A percentile compares a stretch with the other conserved stretches of the same genome.
Conservation (phyloP, 2,113 vertebrate species). For the Laticauda laticaudata region DNA sequence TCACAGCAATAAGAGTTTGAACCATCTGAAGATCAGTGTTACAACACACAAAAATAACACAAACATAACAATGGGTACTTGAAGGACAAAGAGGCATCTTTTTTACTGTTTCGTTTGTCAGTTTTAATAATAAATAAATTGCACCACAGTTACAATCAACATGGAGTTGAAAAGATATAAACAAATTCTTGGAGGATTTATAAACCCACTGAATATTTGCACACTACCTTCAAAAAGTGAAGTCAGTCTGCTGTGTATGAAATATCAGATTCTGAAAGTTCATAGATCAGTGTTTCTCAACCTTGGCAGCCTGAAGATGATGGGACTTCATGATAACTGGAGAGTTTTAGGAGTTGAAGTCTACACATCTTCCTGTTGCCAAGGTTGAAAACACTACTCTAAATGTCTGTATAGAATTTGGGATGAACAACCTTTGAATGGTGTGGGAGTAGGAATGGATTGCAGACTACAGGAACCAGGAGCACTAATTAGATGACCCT, state of each 20-base stretch:
- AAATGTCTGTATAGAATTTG: too few species aligned
- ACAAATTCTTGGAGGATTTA: background rate
- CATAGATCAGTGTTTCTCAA: background rate
- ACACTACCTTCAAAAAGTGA: background rate
- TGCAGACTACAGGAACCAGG: too few species aligned
- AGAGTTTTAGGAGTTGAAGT: background rate
- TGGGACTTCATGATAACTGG: background rate
- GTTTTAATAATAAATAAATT: background rate
- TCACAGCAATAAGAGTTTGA: background rate
- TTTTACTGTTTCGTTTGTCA: background rate
- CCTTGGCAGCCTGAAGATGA: background rate
- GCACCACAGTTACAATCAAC: background rate
- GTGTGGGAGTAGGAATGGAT: too few species aligned
- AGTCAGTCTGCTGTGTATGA: background rate
- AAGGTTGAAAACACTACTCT: background rate
- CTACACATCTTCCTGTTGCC: background rate
- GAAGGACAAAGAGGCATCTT: background rate
- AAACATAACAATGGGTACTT: background rate
- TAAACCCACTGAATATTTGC: background rate
- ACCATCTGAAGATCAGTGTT: background rate
- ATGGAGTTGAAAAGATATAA: background rate
- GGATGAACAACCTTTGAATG: too few species aligned
- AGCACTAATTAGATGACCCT: too few species aligned
- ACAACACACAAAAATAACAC: background rate
- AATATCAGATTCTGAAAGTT: background rate